These are phyloP conservation scores for Rhagologus leucostigma DNA, from an alignment of 2,113 vertebrate genomes.

Conservation along the genomic window DNA sequence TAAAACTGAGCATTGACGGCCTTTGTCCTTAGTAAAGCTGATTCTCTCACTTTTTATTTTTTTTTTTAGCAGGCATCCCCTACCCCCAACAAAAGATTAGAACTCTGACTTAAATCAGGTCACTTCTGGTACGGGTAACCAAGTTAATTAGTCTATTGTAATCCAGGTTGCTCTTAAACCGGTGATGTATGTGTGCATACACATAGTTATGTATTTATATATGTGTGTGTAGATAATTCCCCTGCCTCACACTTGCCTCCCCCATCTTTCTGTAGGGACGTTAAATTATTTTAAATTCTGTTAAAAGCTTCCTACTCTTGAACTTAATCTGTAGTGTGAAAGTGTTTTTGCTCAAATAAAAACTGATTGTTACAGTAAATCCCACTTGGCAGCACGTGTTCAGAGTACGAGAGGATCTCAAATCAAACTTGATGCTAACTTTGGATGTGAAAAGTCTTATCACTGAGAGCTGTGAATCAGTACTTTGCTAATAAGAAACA, in stretches of 20 bases:
- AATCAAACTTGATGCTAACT: background rate
- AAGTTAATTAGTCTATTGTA: background rate
- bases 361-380: background rate
- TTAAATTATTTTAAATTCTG: background rate
- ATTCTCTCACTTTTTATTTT: background rate
- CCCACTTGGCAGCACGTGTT: background rate
- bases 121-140: background rate
- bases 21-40: background rate
- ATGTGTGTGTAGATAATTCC: background rate
- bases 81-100: background rate
- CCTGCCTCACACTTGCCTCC: background rate
- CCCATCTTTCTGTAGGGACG: background rate
- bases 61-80: background rate
- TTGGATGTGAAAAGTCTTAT: background rate
- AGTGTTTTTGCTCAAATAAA: background rate
- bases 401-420: background rate
- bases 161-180: conserved; percentile 1
- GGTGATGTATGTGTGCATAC: background rate
- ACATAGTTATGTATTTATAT: background rate
- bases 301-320: background rate
- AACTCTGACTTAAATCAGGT: background rate
- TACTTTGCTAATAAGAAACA: background rate
- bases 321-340: background rate
- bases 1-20: background rate
- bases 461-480: background rate